Evolutionary conservation across 2,113 vertebrate species (phyloP), one percentile per base, ranked within the genome.

Genomic region (Tragelaphus buxtoni): DNA sequence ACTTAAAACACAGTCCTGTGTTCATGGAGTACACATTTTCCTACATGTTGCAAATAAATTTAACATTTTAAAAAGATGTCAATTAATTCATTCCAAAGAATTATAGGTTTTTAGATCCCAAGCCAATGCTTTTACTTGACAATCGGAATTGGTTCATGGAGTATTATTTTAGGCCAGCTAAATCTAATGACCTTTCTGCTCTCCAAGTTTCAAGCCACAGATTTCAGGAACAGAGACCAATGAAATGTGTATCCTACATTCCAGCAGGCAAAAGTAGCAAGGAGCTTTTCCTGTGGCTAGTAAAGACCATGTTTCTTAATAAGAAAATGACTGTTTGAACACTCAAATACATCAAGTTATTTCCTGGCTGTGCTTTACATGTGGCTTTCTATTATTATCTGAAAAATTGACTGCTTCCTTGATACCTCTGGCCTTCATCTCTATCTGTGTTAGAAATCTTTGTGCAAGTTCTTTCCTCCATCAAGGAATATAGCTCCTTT

Each of bases 201-300:
- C 60, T 97, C 93, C 95, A 97, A 97, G 79, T 98, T 97, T 95
- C 58, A 95, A 93, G 60, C 91, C 96, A 89, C 83, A 94, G 35
- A 96, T 83, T 91, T 97, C 80, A 94, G 74, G 87, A 97, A 91
- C 79, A 97, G 72, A 97, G 76, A 96, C 88, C 45, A 88, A 4
- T 76, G 86, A 97, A 96, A 90, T 90, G 9, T 61, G 79, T 83
- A 84, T 74, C 72, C 47, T 87, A 45, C 79, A 56, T 87, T 96
- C 47, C 58, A 93, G 32, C 61, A 79, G 22, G 58, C 61, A 97
- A 88, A 93, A 94, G 51, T 22, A 86, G 45, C 7, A 42, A 89
- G 45, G 60, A 93, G 3, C 18, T 80, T 94, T 94, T 95, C 72
- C 93, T 95, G 95, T 89, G 93, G 93, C 79, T 91, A 26, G 47